These are phyloP conservation scores for Drosophila greeni DNA, from an alignment of 2,888 invertebrate species.

Conservation along the genomic window DNA sequence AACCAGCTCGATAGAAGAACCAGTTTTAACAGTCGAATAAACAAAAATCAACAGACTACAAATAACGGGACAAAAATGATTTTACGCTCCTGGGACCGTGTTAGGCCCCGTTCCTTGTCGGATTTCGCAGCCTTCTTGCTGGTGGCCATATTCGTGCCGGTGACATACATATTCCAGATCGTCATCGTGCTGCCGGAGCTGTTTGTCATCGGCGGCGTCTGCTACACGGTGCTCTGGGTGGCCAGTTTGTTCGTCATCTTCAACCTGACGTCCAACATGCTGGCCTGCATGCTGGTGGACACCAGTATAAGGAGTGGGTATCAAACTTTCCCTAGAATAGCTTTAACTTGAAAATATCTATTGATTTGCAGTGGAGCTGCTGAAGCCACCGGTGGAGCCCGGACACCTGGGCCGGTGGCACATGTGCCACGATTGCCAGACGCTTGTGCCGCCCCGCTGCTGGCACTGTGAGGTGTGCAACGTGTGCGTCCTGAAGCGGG, in stretches of 20 bases:
- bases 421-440: constrained; percentile 88
- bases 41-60: constrained; percentile 2
- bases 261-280: constrained; percentile 88
- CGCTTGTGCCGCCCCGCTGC: constrained; percentile 87
- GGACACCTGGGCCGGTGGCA: constrained; percentile 81
- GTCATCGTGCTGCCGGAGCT: constrained; percentile 86
- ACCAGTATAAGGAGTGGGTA: constrained; percentile 84
- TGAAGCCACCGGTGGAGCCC: constrained; percentile 78
- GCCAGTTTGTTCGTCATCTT: constrained; percentile 85
- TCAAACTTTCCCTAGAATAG: too few species aligned
- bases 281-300: constrained; percentile 87
- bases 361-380: constrained; percentile 59
- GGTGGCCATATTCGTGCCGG: constrained; percentile 71
- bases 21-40: background rate
- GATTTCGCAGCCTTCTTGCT: constrained; percentile 74
- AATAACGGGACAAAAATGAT: constrained; percentile 54
- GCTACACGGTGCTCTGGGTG: constrained; percentile 82
- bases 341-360: background rate
- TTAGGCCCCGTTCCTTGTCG: constrained; percentile 61
- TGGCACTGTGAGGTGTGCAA: constrained; percentile 94
- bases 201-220: constrained; percentile 80
- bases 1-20: too few species aligned
- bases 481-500: constrained; percentile 89
- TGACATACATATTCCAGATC: constrained; percentile 79
- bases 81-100: constrained; percentile 49